Percentiles rank a stretch among this genome's conserved stretches.
phyloP scores from a whole-genome alignment of 2,797 vertebrate species.

The Brachyrhaphis roseni region DNA sequence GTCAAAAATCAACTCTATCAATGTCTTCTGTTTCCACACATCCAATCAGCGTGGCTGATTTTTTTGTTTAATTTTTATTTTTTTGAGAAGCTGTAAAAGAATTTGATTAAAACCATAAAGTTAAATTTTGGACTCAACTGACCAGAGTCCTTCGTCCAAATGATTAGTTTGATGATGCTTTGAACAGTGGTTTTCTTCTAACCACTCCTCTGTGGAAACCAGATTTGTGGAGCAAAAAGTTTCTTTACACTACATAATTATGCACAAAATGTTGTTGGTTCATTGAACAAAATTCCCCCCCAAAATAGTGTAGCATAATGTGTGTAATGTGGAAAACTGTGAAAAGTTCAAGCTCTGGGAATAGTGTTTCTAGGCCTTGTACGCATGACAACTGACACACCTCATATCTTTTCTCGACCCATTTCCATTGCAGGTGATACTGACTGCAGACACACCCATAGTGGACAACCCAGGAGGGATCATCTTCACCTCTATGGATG shows the following conservation, averaged over 20 bases:
- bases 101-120: background rate
- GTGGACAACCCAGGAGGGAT: constrained; percentile 73
- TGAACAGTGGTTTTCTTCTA: background rate
- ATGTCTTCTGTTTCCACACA: background rate
- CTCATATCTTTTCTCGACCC: background rate
- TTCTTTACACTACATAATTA: background rate
- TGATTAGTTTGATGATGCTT: background rate
- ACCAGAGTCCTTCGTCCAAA: background rate
- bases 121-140: background rate
- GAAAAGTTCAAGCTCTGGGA: background rate
- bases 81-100: background rate
- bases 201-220: background rate
- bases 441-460: constrained; percentile 77
- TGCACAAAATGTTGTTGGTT: background rate
- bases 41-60: background rate
- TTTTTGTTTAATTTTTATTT: background rate
- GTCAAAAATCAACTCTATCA: background rate
- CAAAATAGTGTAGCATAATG: background rate
- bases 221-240: background rate
- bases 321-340: background rate
- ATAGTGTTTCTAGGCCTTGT: background rate
- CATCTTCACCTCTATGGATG: constrained; percentile 82
- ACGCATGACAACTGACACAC: background rate
- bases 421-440: constrained; percentile 75
- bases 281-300: background rate